phyloP scores from a whole-genome alignment of 2,888 invertebrate species.

The Crematogaster levior region DNA sequence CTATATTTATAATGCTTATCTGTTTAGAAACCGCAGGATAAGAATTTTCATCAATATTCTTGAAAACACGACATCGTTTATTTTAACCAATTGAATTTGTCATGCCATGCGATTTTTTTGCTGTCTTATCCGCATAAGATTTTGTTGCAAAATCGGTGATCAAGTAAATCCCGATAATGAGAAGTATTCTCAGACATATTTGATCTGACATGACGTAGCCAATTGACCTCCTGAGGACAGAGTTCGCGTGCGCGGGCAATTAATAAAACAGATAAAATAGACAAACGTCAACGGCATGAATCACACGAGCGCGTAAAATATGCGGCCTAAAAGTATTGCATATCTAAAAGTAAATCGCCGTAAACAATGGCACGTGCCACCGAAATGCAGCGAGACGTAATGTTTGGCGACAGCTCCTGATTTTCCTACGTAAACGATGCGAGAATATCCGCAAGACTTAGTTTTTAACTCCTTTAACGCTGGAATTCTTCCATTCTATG shows the following conservation, averaged over 20 bases:
- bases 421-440: neutral
- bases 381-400: neutral
- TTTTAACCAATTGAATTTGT: neutral
- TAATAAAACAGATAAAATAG: slow-evolving; percentile 24
- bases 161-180: slow-evolving; percentile 1
- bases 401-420: neutral
- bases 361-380: neutral
- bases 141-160: neutral
- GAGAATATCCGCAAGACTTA: neutral
- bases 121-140: neutral
- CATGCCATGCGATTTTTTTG: neutral
- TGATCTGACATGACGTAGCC: slow-evolving; percentile 2
- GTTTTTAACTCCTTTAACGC: neutral
- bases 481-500: neutral
- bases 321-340: slow-evolving; percentile 1
- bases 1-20: neutral
- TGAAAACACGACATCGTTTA: neutral
- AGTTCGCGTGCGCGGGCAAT: neutral
- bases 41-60: neutral
- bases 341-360: neutral
- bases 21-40: neutral
- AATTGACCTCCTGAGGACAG: too few relatives aligned
- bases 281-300: neutral
- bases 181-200: neutral
- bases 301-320: slow-evolving; percentile 23